A percentile compares a stretch with the other conserved stretches of the same genome.
Conservation (phyloP, 2,113 vertebrate genomes). For the Sebastes schlegelii region DNA sequence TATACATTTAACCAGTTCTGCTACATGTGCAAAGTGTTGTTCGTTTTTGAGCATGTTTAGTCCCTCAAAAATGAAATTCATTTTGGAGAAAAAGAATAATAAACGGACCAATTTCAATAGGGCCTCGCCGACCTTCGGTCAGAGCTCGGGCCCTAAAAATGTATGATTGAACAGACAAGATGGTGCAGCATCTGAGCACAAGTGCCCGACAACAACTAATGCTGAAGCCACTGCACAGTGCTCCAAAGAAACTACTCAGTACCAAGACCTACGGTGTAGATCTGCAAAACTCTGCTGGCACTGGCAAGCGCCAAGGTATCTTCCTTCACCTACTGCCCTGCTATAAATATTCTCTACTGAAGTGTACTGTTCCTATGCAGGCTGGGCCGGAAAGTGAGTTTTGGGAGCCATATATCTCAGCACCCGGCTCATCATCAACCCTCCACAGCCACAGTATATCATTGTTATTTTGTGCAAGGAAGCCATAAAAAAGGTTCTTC, state of each 20-base stretch:
- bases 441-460: not conserved
- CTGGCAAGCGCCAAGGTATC: not conserved
- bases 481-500: conserved; percentile 2
- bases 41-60: no score
- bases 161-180: not conserved
- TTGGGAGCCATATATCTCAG: conserved; percentile 27
- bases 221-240: not conserved
- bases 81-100: no score
- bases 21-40: no score
- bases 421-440: conserved; percentile 27
- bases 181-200: not conserved
- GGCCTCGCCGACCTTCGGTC: no score
- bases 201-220: not conserved
- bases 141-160: no score
- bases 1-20: no score
- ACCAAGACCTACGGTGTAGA: not conserved
- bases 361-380: not conserved
- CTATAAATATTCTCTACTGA: conserved; percentile 20
- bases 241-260: conserved; percentile 7
- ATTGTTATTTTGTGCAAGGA: conserved; percentile 8
- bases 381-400: not conserved
- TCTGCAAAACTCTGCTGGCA: not conserved
- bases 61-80: no score
- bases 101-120: no score
- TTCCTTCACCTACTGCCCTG: conserved; percentile 20